phyloP scores from a whole-genome alignment of 2,888 invertebrate species.

The Gortyna flavago region DNA sequence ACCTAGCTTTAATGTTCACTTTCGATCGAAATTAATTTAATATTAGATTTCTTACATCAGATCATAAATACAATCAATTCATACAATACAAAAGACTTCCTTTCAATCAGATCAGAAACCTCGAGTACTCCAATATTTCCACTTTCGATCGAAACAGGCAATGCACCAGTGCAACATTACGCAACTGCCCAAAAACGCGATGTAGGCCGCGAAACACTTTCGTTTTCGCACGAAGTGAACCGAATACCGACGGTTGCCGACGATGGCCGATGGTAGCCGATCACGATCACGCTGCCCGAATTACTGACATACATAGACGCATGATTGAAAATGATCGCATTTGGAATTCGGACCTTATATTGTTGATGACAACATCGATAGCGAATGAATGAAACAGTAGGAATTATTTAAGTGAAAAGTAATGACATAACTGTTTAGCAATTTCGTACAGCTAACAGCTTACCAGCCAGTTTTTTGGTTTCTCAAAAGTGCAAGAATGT shows the following conservation, averaged over 20 bases:
- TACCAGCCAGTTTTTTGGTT: not conserved
- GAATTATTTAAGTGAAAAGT: slow-evolving; percentile 1
- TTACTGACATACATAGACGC: slow-evolving; percentile 56
- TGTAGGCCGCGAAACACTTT: slow-evolving; percentile 83
- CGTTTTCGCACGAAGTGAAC: slow-evolving; percentile 78
- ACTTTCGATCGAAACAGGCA: slow-evolving; percentile 42
- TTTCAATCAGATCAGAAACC: slow-evolving; percentile 15
- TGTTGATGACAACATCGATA: slow-evolving; percentile 26
- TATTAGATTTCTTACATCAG: not conserved
- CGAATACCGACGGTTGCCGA: slow-evolving; percentile 54
- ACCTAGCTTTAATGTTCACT: slow-evolving; percentile 5
- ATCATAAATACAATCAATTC: not conserved
- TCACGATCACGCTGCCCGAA: slow-evolving; percentile 48
- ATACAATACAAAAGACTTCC: slow-evolving; percentile 24
- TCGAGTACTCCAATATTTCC: slow-evolving; percentile 31
- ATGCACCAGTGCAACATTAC: slow-evolving; percentile 73
- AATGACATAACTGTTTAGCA: not conserved
- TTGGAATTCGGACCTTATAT: slow-evolving; percentile 10
- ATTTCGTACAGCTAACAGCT: not conserved
- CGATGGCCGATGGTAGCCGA: slow-evolving; percentile 52
- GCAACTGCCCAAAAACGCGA: slow-evolving; percentile 78
- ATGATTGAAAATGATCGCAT: slow-evolving; percentile 47
- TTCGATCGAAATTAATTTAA: not conserved
- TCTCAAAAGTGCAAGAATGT: not conserved
- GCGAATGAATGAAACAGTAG: not conserved